Percentiles rank a stretch among this genome's conserved stretches.
Conservation (phyloP, 1,140 invertebrate genomes). For the Neodiprion pinetum region DNA sequence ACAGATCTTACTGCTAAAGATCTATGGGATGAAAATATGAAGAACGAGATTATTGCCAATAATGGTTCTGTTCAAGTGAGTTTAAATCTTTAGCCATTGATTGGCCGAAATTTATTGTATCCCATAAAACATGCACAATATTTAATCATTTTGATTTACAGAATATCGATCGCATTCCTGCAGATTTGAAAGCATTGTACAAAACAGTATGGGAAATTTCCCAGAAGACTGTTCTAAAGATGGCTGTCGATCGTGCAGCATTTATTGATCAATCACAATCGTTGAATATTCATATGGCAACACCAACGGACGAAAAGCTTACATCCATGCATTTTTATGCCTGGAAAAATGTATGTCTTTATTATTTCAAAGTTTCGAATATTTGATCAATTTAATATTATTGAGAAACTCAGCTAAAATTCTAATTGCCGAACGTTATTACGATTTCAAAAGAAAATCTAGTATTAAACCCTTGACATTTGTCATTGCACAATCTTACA, state of each 20-base stretch:
- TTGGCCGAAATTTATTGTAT: conserved; percentile 7
- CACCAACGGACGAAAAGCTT: conserved; percentile 91
- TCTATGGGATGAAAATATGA: conserved; percentile 97
- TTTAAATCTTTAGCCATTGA: conserved; percentile 10
- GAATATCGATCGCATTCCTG: conserved; percentile 87
- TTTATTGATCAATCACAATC: conserved; percentile 99
- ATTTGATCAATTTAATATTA: background rate
- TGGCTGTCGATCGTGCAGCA: conserved; percentile 97
- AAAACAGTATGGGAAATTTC: conserved; percentile 99
- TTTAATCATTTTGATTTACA: conserved; percentile 51
- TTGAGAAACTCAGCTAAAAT: background rate
- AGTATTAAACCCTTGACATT: no score
- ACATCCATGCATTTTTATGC: conserved; percentile 99
- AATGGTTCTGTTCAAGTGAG: conserved; percentile 89
- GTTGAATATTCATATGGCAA: conserved; percentile 95
- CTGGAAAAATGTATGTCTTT: conserved; percentile 82
- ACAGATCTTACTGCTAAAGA: conserved; percentile 90
- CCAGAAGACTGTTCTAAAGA: conserved; percentile 92
- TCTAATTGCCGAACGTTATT: background rate
- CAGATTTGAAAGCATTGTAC: conserved; percentile 90
- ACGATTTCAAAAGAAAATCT: no score
- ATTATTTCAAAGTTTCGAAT: no score
- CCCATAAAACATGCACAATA: background rate
- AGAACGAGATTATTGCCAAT: conserved; percentile 90
- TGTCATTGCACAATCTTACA: no score